phyloP scores from a whole-genome alignment of 2,797 vertebrate species.

The Bryconaethiops microstoma region DNA sequence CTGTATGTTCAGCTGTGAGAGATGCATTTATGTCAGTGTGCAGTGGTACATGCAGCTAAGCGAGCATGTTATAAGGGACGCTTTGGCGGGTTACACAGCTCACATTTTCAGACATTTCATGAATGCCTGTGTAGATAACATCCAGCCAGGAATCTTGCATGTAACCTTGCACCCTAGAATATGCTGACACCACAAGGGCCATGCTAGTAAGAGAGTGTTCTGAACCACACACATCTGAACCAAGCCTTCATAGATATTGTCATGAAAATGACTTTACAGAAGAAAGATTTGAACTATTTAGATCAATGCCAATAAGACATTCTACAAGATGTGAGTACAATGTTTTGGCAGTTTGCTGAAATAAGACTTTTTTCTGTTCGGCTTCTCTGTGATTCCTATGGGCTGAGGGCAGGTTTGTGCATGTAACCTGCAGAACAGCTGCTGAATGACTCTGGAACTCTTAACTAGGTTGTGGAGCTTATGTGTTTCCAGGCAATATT shows the following conservation, averaged over 20 bases:
- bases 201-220: neutral
- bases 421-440: conserved; percentile 51
- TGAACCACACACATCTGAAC: neutral
- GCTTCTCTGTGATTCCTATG: neutral
- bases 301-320: neutral
- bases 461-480: neutral
- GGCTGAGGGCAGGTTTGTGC: conserved; percentile 51
- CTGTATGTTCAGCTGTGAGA: neutral
- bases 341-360: neutral
- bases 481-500: conserved; percentile 17
- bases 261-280: neutral
- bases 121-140: neutral
- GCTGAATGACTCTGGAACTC: conserved; percentile 25
- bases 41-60: neutral
- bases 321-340: too few relatives aligned
- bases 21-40: neutral
- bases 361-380: neutral
- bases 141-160: neutral
- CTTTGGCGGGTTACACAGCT: neutral
- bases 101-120: neutral
- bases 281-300: neutral
- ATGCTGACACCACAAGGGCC: neutral
- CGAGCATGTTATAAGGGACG: neutral
- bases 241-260: neutral
- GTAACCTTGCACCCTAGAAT: too few relatives aligned